phyloP scores from a whole-genome alignment of 2,888 invertebrate species.

The Priocnemis perturbator region DNA sequence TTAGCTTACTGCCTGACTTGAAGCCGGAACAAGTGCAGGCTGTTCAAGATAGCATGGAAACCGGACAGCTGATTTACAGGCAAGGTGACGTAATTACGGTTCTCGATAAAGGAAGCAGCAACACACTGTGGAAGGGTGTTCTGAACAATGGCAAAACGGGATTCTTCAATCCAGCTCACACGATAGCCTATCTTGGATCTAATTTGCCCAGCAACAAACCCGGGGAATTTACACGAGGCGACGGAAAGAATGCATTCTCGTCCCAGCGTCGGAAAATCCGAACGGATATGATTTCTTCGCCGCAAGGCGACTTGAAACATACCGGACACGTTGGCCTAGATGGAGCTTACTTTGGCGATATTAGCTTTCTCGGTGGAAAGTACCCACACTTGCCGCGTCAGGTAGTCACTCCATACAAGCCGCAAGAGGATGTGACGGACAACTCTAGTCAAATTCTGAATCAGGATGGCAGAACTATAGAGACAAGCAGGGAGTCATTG shows the following conservation, averaged over 20 bases:
- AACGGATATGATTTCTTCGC: conserved; percentile 96
- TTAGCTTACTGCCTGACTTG: conserved; percentile 86
- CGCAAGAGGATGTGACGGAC: conserved; percentile 83
- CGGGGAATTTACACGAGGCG: conserved; percentile 76
- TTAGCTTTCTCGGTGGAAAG: conserved; percentile 85
- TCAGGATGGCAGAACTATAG: conserved; percentile 60
- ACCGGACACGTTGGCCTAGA: conserved; percentile 97
- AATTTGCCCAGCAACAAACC: conserved; percentile 82
- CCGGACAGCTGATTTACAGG: conserved; percentile 88
- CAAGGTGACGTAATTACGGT: conserved; percentile 95
- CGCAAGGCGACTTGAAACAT: conserved; percentile 97
- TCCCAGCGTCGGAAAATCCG: conserved; percentile 81
- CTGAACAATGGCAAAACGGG: conserved; percentile 94
- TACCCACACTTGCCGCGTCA: conserved; percentile 90
- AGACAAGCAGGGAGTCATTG: conserved; percentile 57
- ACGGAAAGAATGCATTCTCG: conserved; percentile 80
- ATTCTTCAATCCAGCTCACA: conserved; percentile 91
- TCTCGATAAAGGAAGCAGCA: conserved; percentile 83
- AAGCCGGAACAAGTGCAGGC: conserved; percentile 96
- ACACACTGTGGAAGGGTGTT: conserved; percentile 91
- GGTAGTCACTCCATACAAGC: conserved; percentile 92
- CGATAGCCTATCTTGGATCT: conserved; percentile 90
- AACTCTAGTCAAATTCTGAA: conserved; percentile 70
- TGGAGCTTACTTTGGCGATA: conserved; percentile 97
- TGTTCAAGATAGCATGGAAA: conserved; percentile 80